Conservation (phyloP, 2,888 invertebrate genomes). For the Synergus japonicus region DNA sequence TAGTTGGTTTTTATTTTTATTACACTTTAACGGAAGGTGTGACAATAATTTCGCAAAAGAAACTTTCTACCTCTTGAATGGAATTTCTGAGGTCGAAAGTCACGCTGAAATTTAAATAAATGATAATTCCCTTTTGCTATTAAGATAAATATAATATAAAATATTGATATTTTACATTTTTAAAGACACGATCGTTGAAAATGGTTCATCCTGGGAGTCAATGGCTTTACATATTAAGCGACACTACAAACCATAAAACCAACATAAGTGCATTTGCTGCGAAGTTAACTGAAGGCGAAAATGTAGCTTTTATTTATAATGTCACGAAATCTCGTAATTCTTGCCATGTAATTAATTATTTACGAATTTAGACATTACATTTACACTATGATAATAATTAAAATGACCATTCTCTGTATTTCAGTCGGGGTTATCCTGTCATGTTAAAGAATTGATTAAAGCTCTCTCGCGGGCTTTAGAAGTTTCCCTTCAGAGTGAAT, state of each 20-base stretch:
- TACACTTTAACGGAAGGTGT: neutral
- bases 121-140: neutral
- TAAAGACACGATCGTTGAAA: constrained; percentile 81
- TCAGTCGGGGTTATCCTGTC: constrained; percentile 84
- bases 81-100: neutral
- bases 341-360: constrained; percentile 62
- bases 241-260: constrained; percentile 78
- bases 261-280: constrained; percentile 81
- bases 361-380: neutral
- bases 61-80: neutral
- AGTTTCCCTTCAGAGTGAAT: constrained; percentile 84
- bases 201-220: constrained; percentile 87
- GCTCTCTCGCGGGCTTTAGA: constrained; percentile 85
- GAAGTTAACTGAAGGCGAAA: constrained; percentile 86
- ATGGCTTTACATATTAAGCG: constrained; percentile 89
- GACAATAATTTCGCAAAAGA: neutral
- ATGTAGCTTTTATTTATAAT: constrained; percentile 88
- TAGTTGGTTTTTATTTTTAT: neutral
- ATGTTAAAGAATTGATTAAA: constrained; percentile 83
- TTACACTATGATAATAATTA: neutral
- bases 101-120: neutral
- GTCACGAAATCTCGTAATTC: constrained; percentile 77
- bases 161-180: neutral
- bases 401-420: constrained; percentile 53
- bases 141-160: neutral